Percentiles rank a stretch among this genome's conserved stretches.
Conservation (phyloP, 1,140 invertebrate genomes). For the Dreissena rostriformis region DNA sequence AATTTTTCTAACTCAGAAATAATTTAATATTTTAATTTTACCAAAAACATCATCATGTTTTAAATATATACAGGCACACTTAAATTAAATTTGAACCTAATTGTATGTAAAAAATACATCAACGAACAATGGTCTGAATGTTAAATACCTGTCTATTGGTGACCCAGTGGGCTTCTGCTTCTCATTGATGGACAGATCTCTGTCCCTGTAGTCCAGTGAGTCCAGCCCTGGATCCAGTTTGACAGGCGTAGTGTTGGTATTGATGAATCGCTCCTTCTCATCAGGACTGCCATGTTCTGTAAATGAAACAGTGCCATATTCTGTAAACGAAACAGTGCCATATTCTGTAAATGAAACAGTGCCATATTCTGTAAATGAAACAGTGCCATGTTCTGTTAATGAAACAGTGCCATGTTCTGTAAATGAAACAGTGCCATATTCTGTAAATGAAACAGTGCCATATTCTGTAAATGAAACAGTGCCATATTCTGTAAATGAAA, state of each 20-base stretch:
- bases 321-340: no score
- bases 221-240: slow-evolving; percentile 73
- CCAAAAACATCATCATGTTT: no score
- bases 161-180: slow-evolving; percentile 51
- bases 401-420: no score
- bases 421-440: no score
- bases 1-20: no score
- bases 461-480: not conserved
- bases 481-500: no score
- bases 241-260: slow-evolving; percentile 59
- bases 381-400: no score
- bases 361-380: not conserved
- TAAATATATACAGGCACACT: no score
- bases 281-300: slow-evolving; percentile 29
- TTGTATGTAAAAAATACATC: no score
- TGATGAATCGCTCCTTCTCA: slow-evolving; percentile 66
- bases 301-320: not conserved
- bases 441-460: not conserved
- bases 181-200: slow-evolving; percentile 53
- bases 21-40: no score
- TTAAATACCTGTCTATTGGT: slow-evolving; percentile 66
- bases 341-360: not conserved
- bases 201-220: slow-evolving; percentile 56
- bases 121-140: no score
- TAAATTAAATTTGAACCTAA: no score